These are phyloP conservation scores for Thalassarche chlororhynchos DNA, from an alignment of 2,113 vertebrate species.

Conservation along the genomic window DNA sequence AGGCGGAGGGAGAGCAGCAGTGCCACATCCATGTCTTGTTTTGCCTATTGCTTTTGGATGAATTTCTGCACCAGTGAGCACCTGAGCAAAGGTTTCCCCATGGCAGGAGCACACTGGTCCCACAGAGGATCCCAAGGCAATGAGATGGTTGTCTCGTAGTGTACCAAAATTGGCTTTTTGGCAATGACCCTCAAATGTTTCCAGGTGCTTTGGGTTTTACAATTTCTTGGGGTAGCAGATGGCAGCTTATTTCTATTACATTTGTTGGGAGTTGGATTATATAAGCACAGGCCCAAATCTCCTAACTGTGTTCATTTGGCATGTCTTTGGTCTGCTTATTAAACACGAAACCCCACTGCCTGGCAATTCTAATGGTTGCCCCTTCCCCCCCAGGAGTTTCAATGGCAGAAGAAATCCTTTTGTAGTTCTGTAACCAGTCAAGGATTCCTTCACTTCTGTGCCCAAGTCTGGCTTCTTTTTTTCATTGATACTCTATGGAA, in stretches of 20 bases:
- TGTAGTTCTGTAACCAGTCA: not conserved
- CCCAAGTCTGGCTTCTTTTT: not conserved
- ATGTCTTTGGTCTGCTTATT: not conserved
- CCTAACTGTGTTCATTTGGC: not conserved
- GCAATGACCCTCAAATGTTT: not conserved
- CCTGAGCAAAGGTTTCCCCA: not conserved
- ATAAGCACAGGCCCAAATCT: not conserved
- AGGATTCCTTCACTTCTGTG: not conserved
- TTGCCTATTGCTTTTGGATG: not conserved
- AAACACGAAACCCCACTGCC: not conserved
- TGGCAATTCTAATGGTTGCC: not conserved
- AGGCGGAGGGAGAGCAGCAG: not conserved
- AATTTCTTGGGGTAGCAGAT: not conserved
- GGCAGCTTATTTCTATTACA: not conserved
- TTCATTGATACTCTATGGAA: not conserved
- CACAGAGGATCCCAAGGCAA: not conserved
- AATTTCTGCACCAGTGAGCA: not conserved
- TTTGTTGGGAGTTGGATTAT: not conserved
- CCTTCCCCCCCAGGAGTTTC: not conserved
- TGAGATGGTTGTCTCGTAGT: not conserved
- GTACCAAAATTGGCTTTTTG: not conserved
- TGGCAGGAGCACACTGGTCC: accelerated
- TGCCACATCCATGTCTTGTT: not conserved
- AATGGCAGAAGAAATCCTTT: not conserved
- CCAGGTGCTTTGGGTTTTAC: not conserved